phyloP scores from a whole-genome alignment of 2,113 vertebrate species.

The Anoura caudifer region DNA sequence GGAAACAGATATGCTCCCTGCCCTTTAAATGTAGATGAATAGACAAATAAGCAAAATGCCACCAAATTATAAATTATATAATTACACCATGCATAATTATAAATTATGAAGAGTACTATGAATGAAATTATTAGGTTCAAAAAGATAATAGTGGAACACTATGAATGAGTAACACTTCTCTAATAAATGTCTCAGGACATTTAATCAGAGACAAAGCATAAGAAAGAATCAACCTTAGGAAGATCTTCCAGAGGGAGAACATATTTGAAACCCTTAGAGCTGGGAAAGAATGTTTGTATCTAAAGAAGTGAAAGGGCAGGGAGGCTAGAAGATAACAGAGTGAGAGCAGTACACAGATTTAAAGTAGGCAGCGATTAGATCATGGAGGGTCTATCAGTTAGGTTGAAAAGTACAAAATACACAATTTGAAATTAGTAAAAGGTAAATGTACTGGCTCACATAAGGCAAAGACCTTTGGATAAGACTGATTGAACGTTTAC shows the following conservation, averaged over 20 bases:
- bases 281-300: not conserved
- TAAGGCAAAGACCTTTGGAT: not conserved
- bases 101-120: not conserved
- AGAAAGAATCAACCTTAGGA: not conserved
- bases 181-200: slow-evolving; percentile 23
- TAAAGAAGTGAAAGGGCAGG: not conserved
- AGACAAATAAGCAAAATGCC: not conserved
- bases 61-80: not conserved
- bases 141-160: not conserved
- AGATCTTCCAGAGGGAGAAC: not conserved
- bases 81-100: not conserved
- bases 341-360: not conserved
- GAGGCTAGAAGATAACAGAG: not conserved
- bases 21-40: slow-evolving; percentile 9
- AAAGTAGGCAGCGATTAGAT: not conserved
- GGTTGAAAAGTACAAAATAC: not conserved
- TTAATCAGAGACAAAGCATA: not conserved
- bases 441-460: not conserved
- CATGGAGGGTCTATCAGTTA: not conserved
- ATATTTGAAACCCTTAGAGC: not conserved
- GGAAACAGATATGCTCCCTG: not conserved
- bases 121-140: slow-evolving; percentile 12
- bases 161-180: not conserved
- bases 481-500: not conserved
- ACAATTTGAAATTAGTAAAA: slow-evolving; percentile 1